Evolutionary conservation across 2,888 invertebrate genomes (phyloP), one percentile per base, ranked within the genome.

Genomic region (Protodeltote pygarga): DNA sequence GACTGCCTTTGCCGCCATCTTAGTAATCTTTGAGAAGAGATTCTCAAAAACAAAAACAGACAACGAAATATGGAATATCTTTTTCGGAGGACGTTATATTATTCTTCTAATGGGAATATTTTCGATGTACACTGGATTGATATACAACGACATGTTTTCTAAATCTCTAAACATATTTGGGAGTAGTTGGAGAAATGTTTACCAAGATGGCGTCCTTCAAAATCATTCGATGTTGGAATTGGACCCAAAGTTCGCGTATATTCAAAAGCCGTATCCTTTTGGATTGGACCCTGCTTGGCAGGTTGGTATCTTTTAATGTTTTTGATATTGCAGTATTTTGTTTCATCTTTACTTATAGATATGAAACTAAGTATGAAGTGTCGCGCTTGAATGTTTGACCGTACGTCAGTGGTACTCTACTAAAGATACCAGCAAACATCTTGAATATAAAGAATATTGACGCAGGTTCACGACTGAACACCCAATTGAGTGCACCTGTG

Each of bases 251-350:
- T 74, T 63, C 0, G 85, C 89, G 6, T 93, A 92, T 54, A 67
- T 53, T 1, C 79, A 88, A 11, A 65, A 57, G 1, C 95, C 94
- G 1, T 96, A 96, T 83, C 94, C 94, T 0, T 90, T 95, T 71
- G 96, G 96, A 11, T 68, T 96, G 35, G 96, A 96, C 82, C 96
- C 96, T 8, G 93, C 93, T 28, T 95, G 95, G 95, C 94, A 94
- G 87, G 92, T 94, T 74, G 71, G 57, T 28, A 38, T 13, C 4
- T 8, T 23, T 5, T 13, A 29, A 38, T 13, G 5, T 8, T 23
- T 5, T 13, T 20, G 9, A n/a, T 32, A 11, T 1, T 9, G 8
- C 11, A 5, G 11, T 5, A 2, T 3, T 3, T 24, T 23, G 1
- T n/a, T n/a, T 3, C 13, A 4, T 9, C 6, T 25, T 2, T 10